Percentiles rank a stretch among this genome's conserved stretches.
phyloP scores from a whole-genome alignment of 1,140 invertebrate genomes.

The Pseudomyrmex pallidus region DNA sequence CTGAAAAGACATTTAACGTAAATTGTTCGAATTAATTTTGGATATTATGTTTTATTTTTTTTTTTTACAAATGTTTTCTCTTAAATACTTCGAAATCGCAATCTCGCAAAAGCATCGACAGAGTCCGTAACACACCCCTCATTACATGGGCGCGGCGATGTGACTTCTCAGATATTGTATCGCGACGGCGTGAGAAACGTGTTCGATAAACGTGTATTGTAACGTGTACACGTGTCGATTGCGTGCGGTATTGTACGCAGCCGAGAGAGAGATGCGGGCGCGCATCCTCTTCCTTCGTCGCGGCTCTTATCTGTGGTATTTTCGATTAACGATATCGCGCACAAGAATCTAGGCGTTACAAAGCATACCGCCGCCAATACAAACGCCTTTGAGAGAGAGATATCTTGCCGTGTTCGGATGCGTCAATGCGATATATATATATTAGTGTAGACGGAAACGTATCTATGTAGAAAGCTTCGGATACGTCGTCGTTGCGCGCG shows the following conservation, averaged over 20 bases:
- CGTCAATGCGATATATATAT: background rate
- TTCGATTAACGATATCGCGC: conserved; percentile 29
- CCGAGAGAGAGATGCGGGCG: background rate
- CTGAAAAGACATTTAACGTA: background rate
- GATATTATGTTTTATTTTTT: background rate
- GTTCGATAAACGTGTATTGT: conserved; percentile 2
- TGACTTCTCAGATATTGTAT: conserved; percentile 2
- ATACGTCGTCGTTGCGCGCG: background rate
- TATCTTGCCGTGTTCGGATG: background rate
- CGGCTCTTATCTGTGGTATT: conserved; percentile 5
- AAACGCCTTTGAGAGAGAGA: background rate
- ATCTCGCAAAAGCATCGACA: background rate
- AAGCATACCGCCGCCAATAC: background rate
- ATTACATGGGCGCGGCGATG: background rate
- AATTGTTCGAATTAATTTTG: background rate
- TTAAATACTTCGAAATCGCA: background rate
- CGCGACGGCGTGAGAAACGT: no score
- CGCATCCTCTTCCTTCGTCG: conserved; percentile 16
- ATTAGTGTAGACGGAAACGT: conserved; percentile 36
- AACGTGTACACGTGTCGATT: background rate
- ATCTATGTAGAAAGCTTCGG: conserved; percentile 42
- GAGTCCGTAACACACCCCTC: background rate
- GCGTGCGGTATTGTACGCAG: background rate
- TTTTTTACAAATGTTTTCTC: background rate
- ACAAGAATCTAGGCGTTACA: conserved; percentile 26